Percentiles rank a stretch among this genome's conserved stretches.
phyloP scores from a whole-genome alignment of 1,140 invertebrate genomes.

The Oedothorax gibbosus region DNA sequence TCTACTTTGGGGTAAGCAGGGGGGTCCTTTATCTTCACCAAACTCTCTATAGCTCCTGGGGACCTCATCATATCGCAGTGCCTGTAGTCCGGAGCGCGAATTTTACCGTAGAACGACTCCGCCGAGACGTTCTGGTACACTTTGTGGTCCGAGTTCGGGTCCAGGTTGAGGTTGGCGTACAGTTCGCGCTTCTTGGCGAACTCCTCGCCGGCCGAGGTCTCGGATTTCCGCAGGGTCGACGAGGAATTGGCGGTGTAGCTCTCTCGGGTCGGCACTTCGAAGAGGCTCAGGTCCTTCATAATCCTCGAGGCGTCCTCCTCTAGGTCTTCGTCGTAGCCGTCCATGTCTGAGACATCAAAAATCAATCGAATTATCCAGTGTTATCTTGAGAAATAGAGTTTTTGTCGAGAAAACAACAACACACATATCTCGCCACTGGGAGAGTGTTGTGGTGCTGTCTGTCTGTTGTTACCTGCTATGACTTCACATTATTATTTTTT shows the following conservation, averaged over 20 bases:
- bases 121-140: conserved; percentile 8
- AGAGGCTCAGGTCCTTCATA: conserved; percentile 65
- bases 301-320: conserved; percentile 64
- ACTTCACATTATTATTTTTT: no score
- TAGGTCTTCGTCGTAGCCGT: conserved; percentile 62
- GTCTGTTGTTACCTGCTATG: no score
- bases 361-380: background rate
- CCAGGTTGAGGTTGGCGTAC: conserved; percentile 60
- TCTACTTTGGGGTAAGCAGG: conserved; percentile 75
- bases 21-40: conserved; percentile 64
- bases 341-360: conserved; percentile 48
- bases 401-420: background rate
- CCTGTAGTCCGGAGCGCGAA: conserved; percentile 18
- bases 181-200: conserved; percentile 64
- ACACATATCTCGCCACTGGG: no score
- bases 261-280: conserved; percentile 63
- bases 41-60: conserved; percentile 73
- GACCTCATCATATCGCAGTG: conserved; percentile 61
- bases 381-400: background rate
- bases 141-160: conserved; percentile 5
- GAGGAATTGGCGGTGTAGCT: conserved; percentile 50
- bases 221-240: conserved; percentile 63
- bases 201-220: conserved; percentile 64
- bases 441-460: no score
- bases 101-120: conserved; percentile 50